Percentiles rank a stretch among this genome's conserved stretches.
These are phyloP conservation scores for Ormyrus nitidulus DNA, from an alignment of 2,888 invertebrate species.

Conservation along the genomic window DNA sequence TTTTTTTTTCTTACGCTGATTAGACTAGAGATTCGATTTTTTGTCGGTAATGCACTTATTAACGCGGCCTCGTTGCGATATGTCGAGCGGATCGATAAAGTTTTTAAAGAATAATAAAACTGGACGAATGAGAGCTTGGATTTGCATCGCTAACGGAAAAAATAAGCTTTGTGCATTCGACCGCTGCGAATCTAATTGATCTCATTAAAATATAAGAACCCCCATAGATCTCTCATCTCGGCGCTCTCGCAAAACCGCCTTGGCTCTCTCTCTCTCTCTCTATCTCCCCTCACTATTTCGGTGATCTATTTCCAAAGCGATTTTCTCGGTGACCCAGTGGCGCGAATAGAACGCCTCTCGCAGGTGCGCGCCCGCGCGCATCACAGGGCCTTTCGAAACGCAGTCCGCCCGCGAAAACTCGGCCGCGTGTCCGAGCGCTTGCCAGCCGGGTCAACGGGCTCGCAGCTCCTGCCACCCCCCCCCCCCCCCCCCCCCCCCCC, in stretches of 20 bases:
- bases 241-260: neutral
- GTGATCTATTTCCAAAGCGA: conserved; percentile 46
- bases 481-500: neutral
- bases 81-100: neutral
- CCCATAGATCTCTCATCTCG: no score
- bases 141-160: no score
- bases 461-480: neutral
- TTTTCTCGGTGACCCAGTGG: conserved; percentile 66
- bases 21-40: no score
- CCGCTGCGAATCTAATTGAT: no score
- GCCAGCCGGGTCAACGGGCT: conserved; percentile 54
- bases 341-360: conserved; percentile 67
- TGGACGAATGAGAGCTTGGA: no score
- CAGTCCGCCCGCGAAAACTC: conserved; percentile 64
- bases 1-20: no score
- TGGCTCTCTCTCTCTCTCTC: neutral
- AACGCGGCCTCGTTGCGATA: conserved; percentile 8
- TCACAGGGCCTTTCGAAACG: conserved; percentile 64
- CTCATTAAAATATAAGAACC: no score
- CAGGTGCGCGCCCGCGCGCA: neutral
- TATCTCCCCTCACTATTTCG: conserved; percentile 3
- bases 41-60: no score
- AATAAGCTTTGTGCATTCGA: no score
- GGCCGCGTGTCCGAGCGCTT: conserved; percentile 56
- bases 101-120: no score